Evolutionary conservation across 1,140 invertebrate genomes (phyloP).

Genomic region (Trichomalopsis sarcophagae): DNA sequence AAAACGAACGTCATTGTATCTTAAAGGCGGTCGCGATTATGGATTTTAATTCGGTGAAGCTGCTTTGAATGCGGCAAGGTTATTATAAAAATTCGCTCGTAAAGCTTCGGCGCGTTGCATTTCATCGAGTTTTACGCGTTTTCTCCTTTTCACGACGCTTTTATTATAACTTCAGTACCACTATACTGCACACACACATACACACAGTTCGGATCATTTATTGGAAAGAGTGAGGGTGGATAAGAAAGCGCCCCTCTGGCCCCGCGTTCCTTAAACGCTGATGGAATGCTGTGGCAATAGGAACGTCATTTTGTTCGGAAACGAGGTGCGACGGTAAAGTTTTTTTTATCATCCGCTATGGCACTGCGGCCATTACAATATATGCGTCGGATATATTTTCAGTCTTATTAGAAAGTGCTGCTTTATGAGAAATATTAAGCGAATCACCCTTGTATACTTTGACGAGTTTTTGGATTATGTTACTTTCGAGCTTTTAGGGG

Average conservation of each 20-base stretch:
- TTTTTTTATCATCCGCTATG: background rate
- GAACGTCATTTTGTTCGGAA: background rate
- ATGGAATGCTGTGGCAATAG: background rate
- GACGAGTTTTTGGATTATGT: no score
- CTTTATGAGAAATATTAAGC: background rate
- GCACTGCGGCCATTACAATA: background rate
- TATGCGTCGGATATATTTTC: background rate
- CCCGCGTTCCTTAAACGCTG: background rate
- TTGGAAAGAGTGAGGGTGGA: background rate
- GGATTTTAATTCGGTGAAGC: background rate
- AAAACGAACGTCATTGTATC: background rate
- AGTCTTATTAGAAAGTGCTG: background rate
- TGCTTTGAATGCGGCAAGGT: background rate
- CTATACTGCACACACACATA: background rate
- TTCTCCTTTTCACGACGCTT: background rate
- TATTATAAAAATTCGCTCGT: slow-evolving; percentile 5
- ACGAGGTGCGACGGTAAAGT: background rate
- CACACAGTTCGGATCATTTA: background rate
- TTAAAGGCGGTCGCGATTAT: no score
- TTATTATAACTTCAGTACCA: background rate
- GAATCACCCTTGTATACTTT: background rate
- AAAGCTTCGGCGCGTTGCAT: background rate
- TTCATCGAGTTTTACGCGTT: background rate
- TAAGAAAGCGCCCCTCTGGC: background rate
- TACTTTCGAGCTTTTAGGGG: no score